These are phyloP conservation scores for Prionailurus bengalensis DNA, from an alignment of 2,113 vertebrate genomes.

Conservation along the genomic window DNA sequence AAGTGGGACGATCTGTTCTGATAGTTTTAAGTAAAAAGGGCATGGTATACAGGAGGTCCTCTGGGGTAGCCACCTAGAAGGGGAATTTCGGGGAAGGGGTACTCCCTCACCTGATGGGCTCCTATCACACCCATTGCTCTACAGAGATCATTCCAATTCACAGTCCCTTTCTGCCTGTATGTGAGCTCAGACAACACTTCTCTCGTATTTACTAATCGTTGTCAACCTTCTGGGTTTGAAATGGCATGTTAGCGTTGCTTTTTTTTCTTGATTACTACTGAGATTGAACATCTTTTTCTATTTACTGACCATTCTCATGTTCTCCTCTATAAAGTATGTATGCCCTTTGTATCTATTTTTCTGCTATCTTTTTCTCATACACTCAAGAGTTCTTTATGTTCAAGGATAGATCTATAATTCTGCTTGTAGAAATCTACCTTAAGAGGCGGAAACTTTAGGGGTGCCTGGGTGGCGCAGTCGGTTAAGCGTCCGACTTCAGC, in stretches of 20 bases:
- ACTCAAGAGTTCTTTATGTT: not conserved
- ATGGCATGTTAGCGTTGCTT: not conserved
- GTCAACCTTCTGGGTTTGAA: not conserved
- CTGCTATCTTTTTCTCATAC: constrained; percentile 36
- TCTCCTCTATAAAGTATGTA: constrained; percentile 16
- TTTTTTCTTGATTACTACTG: constrained; percentile 3
- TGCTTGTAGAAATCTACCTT: constrained; percentile 24
- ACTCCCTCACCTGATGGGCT: not conserved
- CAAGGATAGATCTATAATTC: not conserved
- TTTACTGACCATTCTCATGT: not conserved
- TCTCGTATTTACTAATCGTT: not conserved
- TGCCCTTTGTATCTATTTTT: not conserved
- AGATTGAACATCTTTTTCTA: not conserved
- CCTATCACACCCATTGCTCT: not conserved
- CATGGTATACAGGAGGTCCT: not conserved
- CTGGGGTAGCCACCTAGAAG: not conserved
- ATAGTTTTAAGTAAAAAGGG: constrained; percentile 26
- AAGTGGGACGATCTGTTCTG: not conserved
- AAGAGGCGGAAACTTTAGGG: not conserved
- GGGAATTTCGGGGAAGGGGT: too few species aligned
- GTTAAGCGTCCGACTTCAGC: too few species aligned
- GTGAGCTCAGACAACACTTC: not conserved
- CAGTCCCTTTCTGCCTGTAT: not conserved
- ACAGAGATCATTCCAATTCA: not conserved
- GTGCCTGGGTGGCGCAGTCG: too few species aligned